phyloP scores from a whole-genome alignment of 2,888 invertebrate genomes.

The Leptopilina drosophilae region DNA sequence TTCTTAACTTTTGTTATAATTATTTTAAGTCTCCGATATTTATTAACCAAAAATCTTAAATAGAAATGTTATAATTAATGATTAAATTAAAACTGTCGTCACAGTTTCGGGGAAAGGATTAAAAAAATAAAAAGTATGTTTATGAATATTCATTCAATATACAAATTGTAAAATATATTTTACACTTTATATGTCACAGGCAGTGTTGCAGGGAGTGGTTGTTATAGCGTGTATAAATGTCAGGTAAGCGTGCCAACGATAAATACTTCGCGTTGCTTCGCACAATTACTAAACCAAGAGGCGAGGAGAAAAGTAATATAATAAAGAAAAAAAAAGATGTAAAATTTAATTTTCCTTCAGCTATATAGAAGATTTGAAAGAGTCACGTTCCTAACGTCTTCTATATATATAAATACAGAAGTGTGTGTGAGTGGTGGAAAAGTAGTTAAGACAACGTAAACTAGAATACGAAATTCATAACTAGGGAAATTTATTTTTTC shows the following conservation, averaged over 20 bases:
- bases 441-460: background rate
- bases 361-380: background rate
- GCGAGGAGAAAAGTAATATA: background rate
- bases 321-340: conserved; percentile 16
- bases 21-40: too few species aligned
- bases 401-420: background rate
- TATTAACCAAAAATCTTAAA: too few species aligned
- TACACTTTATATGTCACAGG: conserved; percentile 5
- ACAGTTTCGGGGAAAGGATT: background rate
- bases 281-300: conserved; percentile 25
- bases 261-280: conserved; percentile 16
- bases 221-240: conserved; percentile 32
- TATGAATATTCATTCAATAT: background rate
- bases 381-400: conserved; percentile 28
- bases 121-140: background rate
- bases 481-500: background rate
- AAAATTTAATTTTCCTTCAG: conserved; percentile 25
- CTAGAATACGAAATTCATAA: conserved; percentile 1
- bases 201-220: background rate
- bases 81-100: too few species aligned
- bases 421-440: background rate
- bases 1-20: too few species aligned
- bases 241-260: conserved; percentile 29
- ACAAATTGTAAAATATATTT: conserved; percentile 4
- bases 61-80: too few species aligned